Evolutionary conservation across 2,113 vertebrate genomes (phyloP).

Genomic region (Oryzias curvinotus): DNA sequence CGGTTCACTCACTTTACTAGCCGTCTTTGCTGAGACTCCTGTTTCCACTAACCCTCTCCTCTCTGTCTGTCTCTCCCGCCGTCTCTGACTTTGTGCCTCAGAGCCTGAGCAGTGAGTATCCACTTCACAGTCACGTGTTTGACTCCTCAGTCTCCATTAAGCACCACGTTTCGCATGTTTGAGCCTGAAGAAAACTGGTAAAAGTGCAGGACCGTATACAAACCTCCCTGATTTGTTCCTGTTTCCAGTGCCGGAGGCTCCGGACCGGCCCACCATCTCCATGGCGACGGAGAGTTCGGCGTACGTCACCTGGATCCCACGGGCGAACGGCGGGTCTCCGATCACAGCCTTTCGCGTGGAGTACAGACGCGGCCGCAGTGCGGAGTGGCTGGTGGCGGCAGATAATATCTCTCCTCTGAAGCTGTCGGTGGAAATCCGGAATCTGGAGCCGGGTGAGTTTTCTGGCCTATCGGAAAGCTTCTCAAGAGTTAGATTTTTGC

Average conservation of each 20-base stretch:
- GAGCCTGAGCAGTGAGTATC: constrained; percentile 77
- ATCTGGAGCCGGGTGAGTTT: constrained; percentile 88
- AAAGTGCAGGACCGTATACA: no score
- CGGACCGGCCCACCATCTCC: constrained; percentile 92
- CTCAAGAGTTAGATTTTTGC: neutral
- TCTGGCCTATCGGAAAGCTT: neutral
- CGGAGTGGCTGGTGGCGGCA: constrained; percentile 87
- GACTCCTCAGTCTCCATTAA: constrained; percentile 6
- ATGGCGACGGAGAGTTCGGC: constrained; percentile 90
- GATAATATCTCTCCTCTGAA: constrained; percentile 95
- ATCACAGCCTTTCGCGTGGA: constrained; percentile 96
- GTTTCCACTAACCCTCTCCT: constrained; percentile 66
- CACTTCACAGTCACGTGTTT: constrained; percentile 44
- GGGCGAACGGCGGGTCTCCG: constrained; percentile 94
- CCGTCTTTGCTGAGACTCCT: constrained; percentile 31
- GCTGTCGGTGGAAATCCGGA: constrained; percentile 93
- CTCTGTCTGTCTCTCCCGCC: constrained; percentile 54
- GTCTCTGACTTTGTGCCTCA: constrained; percentile 67
- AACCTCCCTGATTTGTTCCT: neutral
- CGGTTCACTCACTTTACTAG: constrained; percentile 18
- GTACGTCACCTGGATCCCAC: constrained; percentile 96
- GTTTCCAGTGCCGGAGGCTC: constrained; percentile 89
- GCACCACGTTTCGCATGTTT: constrained; percentile 1
- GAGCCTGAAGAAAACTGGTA: no score
- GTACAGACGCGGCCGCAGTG: constrained; percentile 82